A percentile compares a stretch with the other conserved stretches of the same genome.
These are phyloP conservation scores for Rotaria magnacalcarata DNA, from an alignment of 2,888 invertebrate species.

Conservation along the genomic window DNA sequence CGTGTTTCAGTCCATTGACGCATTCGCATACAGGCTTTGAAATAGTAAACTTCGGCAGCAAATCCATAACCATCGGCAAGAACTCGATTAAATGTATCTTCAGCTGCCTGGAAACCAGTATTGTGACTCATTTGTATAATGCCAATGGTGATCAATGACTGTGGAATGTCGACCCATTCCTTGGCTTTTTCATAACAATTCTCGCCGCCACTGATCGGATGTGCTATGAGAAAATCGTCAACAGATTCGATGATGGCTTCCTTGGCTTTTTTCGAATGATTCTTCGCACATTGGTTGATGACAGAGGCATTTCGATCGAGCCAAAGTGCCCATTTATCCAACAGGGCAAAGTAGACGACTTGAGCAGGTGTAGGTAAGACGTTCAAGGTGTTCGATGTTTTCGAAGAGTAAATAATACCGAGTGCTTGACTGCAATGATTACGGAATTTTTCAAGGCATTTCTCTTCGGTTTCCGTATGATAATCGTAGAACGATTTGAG, in stretches of 20 bases:
- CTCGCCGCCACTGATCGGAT: background rate
- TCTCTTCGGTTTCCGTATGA: background rate
- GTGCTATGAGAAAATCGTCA: background rate
- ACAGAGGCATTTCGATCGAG: background rate
- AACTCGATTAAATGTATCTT: no score
- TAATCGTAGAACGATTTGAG: background rate
- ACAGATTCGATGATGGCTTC: background rate
- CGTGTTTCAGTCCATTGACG: no score
- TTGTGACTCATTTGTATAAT: background rate
- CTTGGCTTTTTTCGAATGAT: no score
- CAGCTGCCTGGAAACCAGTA: background rate
- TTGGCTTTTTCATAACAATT: no score
- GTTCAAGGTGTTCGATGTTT: rapidly evolving
- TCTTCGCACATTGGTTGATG: background rate
- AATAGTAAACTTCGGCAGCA: no score
- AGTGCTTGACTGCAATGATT: background rate
- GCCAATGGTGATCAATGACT: background rate
- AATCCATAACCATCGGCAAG: no score
- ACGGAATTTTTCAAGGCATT: background rate
- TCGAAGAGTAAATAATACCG: background rate
- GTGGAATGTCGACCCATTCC: background rate
- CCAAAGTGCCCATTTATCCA: conserved; percentile 35
- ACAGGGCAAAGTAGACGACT: conserved; percentile 5
- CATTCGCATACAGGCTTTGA: no score
- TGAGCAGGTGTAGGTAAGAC: background rate